Evolutionary conservation across 1,140 invertebrate species (phyloP), one percentile per base, ranked within the genome.

Genomic region (Bombus vancouverensis): DNA sequence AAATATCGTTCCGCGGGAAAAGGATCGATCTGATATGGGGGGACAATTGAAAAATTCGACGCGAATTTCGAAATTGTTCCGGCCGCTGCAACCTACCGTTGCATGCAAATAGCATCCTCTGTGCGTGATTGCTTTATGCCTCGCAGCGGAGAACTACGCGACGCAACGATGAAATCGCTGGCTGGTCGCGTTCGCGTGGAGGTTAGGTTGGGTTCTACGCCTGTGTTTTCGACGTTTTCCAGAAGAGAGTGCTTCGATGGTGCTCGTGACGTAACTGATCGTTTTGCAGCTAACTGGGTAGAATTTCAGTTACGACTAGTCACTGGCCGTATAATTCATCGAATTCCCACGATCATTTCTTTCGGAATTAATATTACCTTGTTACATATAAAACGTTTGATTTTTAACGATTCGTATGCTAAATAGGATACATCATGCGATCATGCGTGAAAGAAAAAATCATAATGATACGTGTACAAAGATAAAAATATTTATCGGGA

Each of bases 21-120:
- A 28, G 15, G 37, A 37, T 13, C 25, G 22, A 59, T 47, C 6
- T 12, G 44, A 10, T 12, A 39, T 4, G 37, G 34, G 34, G 34
- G 12, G 3, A 5, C 75, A 39, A 79, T 66, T 68, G 62, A 79
- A 68, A 79, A 68, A 44, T 79, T 79, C 42, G 77, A 10, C 5
- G 18, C 2, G 32, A 42, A 47, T 79, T 66, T 68, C 32, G 32
- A 68, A 68, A 47, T 28, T 34, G 77, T 68, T 22, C 25, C 1
- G 3, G 22, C 3, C 39, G 42, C n/a, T 79, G 32, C n/a, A 68
- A 25, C 25, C 13, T 28, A 9, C 10, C 77, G 42, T 9, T 34
- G 62, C 65, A 79, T 79, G 77, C 77, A 79, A 79, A 79, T 79
- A 47, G 77, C 13, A 47, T 65, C 5, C 12, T 10, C 77, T 68